These are phyloP conservation scores for Oncorhynchus nerka DNA, from an alignment of 2,113 vertebrate species.

Conservation along the genomic window DNA sequence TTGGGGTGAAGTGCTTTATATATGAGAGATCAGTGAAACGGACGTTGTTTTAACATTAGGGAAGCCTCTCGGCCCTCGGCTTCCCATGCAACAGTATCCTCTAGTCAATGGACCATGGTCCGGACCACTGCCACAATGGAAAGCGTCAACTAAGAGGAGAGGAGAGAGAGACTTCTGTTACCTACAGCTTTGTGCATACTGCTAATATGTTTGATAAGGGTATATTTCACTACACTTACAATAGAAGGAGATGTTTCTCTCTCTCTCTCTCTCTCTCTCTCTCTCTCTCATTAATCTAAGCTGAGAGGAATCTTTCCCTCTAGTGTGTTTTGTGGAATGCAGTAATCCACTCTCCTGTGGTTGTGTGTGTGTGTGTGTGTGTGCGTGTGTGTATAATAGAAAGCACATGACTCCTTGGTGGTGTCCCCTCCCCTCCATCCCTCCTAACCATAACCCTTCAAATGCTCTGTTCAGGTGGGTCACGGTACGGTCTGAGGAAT, in stretches of 20 bases:
- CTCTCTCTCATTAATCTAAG: conserved; percentile 7
- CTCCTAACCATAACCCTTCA: not conserved
- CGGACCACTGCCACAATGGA: not conserved
- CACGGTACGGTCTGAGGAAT: not conserved
- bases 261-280: not conserved
- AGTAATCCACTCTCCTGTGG: conserved; percentile 16
- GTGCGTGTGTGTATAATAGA: conserved; percentile 1
- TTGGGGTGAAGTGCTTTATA: conserved; percentile 11
- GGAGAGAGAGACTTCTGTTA: not conserved
- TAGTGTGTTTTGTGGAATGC: conserved; percentile 9
- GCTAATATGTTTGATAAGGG: not conserved
- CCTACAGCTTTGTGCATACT: not conserved
- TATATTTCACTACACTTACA: not conserved
- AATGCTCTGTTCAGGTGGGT: not conserved
- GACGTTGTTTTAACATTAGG: conserved; percentile 30
- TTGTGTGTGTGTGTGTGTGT: conserved; percentile 16
- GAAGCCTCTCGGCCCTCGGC: conserved; percentile 8
- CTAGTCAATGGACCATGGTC: conserved; percentile 40
- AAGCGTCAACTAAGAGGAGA: not conserved
- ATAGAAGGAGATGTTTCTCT: not conserved
- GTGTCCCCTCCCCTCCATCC: not conserved
- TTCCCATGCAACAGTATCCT: conserved; percentile 37
- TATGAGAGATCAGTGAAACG: conserved; percentile 36
- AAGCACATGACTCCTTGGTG: not conserved
- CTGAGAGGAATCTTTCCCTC: conserved; percentile 16